These are phyloP conservation scores for Anorthoa munda DNA, from an alignment of 2,888 invertebrate species.

Conservation along the genomic window DNA sequence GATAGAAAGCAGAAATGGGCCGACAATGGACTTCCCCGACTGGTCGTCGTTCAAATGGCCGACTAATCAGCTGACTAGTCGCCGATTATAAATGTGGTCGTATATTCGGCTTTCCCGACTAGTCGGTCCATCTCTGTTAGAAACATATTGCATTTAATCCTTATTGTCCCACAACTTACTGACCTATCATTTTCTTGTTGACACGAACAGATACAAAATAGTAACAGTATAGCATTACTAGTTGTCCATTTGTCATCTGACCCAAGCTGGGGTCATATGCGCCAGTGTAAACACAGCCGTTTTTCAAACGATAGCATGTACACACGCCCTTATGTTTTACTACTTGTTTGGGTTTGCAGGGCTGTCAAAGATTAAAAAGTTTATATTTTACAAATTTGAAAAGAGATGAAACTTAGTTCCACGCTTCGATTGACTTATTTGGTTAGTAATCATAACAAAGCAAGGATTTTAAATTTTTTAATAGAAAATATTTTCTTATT, in stretches of 20 bases:
- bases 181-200: constrained; percentile 43
- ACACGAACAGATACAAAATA: constrained; percentile 46
- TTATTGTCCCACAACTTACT: constrained; percentile 1
- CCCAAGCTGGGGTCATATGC: constrained; percentile 64
- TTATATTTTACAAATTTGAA: background rate
- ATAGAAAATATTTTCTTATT: too few species aligned
- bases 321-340: constrained; percentile 62
- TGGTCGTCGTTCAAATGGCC: too few species aligned
- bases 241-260: constrained; percentile 71
- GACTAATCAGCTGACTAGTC: too few species aligned
- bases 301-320: constrained; percentile 63
- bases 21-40: too few species aligned
- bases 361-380: constrained; percentile 36
- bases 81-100: too few species aligned
- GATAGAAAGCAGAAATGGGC: background rate
- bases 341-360: constrained; percentile 52
- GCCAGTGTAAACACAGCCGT: constrained; percentile 66
- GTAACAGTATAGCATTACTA: constrained; percentile 54
- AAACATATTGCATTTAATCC: background rate
- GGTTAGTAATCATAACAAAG: too few species aligned
- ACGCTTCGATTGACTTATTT: background rate
- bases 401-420: background rate
- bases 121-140: too few species aligned
- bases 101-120: too few species aligned
- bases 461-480: too few species aligned